Conservation (phyloP, 1,140 invertebrate species). For the Mizuhopecten yessoensis region DNA sequence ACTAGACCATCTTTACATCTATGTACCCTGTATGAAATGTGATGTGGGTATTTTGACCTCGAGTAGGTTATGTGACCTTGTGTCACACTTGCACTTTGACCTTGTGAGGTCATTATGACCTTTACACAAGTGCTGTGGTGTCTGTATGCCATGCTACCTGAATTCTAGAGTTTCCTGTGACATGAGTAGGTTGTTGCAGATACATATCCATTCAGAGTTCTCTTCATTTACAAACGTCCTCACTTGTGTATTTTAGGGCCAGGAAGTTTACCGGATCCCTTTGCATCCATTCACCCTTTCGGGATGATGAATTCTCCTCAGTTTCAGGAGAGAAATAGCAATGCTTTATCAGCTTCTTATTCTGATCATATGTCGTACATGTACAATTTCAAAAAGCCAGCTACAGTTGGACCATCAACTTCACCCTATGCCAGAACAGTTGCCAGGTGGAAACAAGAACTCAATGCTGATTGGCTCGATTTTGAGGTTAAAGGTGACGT, state of each 20-base stretch:
- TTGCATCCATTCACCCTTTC: background rate
- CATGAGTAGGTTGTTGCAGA: too few relatives aligned
- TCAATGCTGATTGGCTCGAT: constrained; percentile 25
- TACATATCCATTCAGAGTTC: too few relatives aligned
- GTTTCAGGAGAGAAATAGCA: constrained; percentile 16
- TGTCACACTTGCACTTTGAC: too few relatives aligned
- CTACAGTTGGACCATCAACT: background rate
- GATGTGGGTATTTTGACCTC: too few relatives aligned
- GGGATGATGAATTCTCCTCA: background rate
- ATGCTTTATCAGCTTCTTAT: background rate
- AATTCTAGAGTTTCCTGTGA: too few relatives aligned
- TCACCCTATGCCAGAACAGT: constrained; percentile 30
- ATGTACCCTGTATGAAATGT: too few relatives aligned
- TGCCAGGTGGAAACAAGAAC: background rate
- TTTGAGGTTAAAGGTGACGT: constrained; percentile 32
- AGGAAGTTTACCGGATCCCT: constrained; percentile 23
- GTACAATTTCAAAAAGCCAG: constrained; percentile 19
- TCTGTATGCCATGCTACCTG: too few relatives aligned
- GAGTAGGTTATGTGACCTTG: too few relatives aligned
- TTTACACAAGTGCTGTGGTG: too few relatives aligned
- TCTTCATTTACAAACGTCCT: background rate
- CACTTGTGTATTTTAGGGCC: constrained; percentile 30
- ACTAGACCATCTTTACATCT: too few relatives aligned
- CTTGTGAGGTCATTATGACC: too few relatives aligned
- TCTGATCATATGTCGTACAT: background rate